Evolutionary conservation across 1,140 invertebrate species (phyloP).

Genomic region (Listronotus oregonensis): DNA sequence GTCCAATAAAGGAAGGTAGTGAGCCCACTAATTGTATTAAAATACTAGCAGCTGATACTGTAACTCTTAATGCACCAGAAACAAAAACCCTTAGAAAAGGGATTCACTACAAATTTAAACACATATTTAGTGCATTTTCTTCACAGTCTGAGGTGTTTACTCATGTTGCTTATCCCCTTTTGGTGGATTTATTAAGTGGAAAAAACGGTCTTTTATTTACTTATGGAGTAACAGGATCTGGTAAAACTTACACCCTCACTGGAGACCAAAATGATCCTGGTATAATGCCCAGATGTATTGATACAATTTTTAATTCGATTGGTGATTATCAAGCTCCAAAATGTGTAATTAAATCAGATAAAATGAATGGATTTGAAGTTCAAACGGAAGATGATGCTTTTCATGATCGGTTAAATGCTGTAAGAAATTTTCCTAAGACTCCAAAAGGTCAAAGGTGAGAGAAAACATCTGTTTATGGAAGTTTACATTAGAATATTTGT

Average conservation of each 20-base stretch:
- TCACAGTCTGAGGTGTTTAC: conserved; percentile 87
- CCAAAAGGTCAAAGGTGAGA: conserved; percentile 20
- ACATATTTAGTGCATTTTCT: conserved; percentile 80
- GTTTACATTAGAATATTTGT: background rate
- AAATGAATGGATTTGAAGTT: conserved; percentile 91
- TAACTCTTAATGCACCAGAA: conserved; percentile 70
- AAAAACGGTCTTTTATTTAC: conserved; percentile 92
- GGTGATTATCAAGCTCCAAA: conserved; percentile 77
- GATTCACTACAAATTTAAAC: conserved; percentile 77
- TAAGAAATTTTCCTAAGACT: conserved; percentile 28
- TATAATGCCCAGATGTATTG: conserved; percentile 85
- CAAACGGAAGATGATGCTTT: conserved; percentile 86
- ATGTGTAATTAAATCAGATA: conserved; percentile 90
- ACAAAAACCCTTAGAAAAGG: conserved; percentile 65
- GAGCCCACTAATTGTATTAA: conserved; percentile 72
- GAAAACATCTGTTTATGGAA: background rate
- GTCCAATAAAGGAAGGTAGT: conserved; percentile 70
- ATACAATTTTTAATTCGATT: conserved; percentile 92
- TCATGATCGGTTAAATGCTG: conserved; percentile 68
- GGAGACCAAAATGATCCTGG: conserved; percentile 79
- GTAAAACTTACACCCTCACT: conserved; percentile 95
- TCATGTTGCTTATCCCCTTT: conserved; percentile 81
- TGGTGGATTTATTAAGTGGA: conserved; percentile 78
- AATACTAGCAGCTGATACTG: conserved; percentile 70
- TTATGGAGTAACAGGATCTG: conserved; percentile 95